Evolutionary conservation across 2,888 invertebrate genomes (phyloP), one percentile per base, ranked within the genome.

Genomic region (Catocala nupta): DNA sequence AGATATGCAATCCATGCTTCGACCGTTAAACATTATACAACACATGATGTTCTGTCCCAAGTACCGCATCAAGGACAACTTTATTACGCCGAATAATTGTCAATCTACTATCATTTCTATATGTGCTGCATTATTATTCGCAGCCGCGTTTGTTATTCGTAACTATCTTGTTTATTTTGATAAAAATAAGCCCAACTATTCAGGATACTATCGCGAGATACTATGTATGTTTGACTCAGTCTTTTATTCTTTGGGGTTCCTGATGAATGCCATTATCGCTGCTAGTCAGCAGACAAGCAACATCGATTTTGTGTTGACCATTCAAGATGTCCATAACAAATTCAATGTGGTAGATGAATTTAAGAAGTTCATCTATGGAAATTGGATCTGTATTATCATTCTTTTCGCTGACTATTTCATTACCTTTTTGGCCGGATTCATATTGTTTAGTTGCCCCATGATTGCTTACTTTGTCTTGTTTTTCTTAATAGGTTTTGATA

Each of bases 1-100:
- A 55, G 58, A 63, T 47, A 33, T 63, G 1, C 45, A 63, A 4
- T 45, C 33, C 8, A 58, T 63, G 44, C 33, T 57, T 45, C 10
- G 16, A 5, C 63, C 63, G 9, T 44, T 63, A 5, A 54, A 58
- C 13, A 7, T 53, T 5, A 39, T 54, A 8, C 53, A 53, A 56
- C 48, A 36, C 5, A 8, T 63, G 3, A 6, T 44, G 0, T 45
- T 61, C 0, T 36, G 8, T n/a, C 52, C 55, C 0, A 61, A 52
- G 33, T 61, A 52, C 33, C 10, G 3, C n/a, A 62, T 62, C 10
- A 48, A 10, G 8, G 39, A 62, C 9, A 43, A 57, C 36, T 44
- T n/a, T 5, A 49, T 62, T 6, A 62, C 10, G 10, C 52, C 62
- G 0, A 62, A 49, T 25, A 43, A 2, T 25, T 3, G 3, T 5